Conservation (phyloP, 2,797 vertebrate genomes). For the Varecia variegata region DNA sequence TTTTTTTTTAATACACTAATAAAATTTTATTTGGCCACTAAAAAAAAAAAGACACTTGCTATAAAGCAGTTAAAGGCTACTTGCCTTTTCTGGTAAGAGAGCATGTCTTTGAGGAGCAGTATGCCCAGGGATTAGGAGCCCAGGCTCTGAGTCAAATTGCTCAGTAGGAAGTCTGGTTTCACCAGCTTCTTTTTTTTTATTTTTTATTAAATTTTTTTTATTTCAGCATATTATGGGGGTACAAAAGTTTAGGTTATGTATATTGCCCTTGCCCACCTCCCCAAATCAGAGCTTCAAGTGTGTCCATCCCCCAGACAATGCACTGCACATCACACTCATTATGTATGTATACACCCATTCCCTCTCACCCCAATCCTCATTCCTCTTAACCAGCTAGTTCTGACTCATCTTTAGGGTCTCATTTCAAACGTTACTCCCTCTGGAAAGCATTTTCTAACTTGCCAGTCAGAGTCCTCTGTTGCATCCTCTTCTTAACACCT, state of each 20-base stretch:
- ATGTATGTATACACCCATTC: too few relatives aligned
- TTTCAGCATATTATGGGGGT: too few relatives aligned
- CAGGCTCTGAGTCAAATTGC: neutral
- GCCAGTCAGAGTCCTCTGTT: neutral
- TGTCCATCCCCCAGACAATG: too few relatives aligned
- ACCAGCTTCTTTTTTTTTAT: neutral
- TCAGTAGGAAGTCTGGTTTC: neutral
- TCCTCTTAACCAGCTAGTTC: neutral
- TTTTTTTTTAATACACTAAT: neutral
- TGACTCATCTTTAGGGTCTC: neutral
- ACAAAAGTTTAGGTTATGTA: too few relatives aligned
- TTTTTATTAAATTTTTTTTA: too few relatives aligned
- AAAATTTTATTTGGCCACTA: slow-evolving; percentile 62
- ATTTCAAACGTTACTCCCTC: neutral
- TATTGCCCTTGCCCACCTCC: too few relatives aligned
- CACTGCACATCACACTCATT: too few relatives aligned
- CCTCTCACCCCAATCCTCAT: neutral
- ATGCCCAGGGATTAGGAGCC: neutral
- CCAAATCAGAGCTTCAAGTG: too few relatives aligned
- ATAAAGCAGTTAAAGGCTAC: slow-evolving; percentile 22
- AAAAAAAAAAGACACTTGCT: neutral
- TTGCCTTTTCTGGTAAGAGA: slow-evolving; percentile 29
- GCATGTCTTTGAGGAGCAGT: neutral
- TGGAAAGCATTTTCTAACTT: neutral
- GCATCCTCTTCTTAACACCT: neutral